phyloP scores from a whole-genome alignment of 2,888 invertebrate species.

The Lithophane socia region DNA sequence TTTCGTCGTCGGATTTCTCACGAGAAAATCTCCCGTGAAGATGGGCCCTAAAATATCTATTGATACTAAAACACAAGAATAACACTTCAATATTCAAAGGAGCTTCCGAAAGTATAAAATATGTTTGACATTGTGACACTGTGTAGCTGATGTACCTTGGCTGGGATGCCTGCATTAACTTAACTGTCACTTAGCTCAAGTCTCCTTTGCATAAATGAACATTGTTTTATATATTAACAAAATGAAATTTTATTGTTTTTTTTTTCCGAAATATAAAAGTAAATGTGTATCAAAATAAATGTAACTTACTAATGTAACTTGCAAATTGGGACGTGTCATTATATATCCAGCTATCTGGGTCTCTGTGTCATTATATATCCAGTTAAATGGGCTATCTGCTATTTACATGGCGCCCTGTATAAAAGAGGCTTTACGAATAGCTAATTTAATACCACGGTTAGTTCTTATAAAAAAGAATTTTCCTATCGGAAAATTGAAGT shows the following conservation, averaged over 20 bases:
- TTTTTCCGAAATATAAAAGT: not conserved
- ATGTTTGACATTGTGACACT: conserved; percentile 27
- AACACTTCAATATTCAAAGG: conserved; percentile 34
- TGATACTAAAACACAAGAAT: conserved; percentile 31
- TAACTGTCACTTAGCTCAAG: conserved; percentile 10
- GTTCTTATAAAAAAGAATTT: too few relatives aligned
- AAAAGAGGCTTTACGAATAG: too few relatives aligned
- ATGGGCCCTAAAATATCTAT: conserved; percentile 39
- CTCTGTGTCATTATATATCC: too few relatives aligned
- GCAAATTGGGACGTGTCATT: not conserved
- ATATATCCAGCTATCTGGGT: not conserved
- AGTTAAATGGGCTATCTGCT: too few relatives aligned
- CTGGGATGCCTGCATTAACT: not conserved
- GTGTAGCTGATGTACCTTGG: not conserved
- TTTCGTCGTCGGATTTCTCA: conserved; percentile 17
- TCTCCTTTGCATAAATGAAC: not conserved
- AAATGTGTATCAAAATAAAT: not conserved
- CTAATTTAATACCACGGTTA: too few relatives aligned
- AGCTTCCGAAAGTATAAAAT: conserved; percentile 27
- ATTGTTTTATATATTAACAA: not conserved
- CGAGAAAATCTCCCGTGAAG: not conserved
- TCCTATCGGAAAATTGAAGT: too few relatives aligned
- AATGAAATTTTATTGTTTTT: not conserved
- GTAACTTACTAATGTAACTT: not conserved
- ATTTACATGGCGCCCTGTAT: too few relatives aligned